A percentile compares a stretch with the other conserved stretches of the same genome.
Evolutionary conservation across 2,113 vertebrate species (phyloP).

Genomic region (Gallinago paraguaiae): DNA sequence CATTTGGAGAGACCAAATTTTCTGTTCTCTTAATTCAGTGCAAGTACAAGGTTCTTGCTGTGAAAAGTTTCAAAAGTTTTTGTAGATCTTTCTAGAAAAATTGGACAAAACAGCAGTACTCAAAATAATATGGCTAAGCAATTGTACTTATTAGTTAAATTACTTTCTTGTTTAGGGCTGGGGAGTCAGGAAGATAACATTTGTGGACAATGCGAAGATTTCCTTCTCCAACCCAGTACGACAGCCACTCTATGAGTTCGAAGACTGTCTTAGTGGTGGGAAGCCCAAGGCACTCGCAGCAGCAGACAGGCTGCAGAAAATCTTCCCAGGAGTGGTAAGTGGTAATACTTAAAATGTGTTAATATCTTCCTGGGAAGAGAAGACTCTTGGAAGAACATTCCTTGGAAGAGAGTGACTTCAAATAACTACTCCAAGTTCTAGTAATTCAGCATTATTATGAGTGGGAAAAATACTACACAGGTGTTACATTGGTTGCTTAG

Average conservation of each 20-base stretch:
- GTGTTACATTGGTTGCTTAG: background rate
- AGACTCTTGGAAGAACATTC: background rate
- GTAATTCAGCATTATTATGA: background rate
- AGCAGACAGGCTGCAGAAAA: constrained; percentile 89
- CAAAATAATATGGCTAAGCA: background rate
- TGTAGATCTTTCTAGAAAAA: background rate
- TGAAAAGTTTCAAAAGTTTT: background rate
- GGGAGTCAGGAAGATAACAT: constrained; percentile 95
- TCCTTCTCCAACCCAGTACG: constrained; percentile 97
- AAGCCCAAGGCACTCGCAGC: constrained; percentile 91
- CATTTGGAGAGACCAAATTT: background rate
- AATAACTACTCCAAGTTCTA: background rate
- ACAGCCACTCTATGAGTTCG: constrained; percentile 95
- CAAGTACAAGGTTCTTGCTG: background rate
- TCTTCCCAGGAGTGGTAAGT: constrained; percentile 96
- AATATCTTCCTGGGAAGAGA: background rate
- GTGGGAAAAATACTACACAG: rapidly evolving
- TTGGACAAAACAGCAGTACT: background rate
- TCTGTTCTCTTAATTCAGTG: background rate
- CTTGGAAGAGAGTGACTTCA: background rate
- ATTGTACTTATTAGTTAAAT: background rate
- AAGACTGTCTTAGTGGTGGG: constrained; percentile 91
- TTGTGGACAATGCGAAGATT: constrained; percentile 97
- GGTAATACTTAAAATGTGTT: background rate
- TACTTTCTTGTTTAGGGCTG: constrained; percentile 81